Evolutionary conservation across 2,797 vertebrate genomes (phyloP), one percentile per base, ranked within the genome.

Genomic region (Alauda arvensis): DNA sequence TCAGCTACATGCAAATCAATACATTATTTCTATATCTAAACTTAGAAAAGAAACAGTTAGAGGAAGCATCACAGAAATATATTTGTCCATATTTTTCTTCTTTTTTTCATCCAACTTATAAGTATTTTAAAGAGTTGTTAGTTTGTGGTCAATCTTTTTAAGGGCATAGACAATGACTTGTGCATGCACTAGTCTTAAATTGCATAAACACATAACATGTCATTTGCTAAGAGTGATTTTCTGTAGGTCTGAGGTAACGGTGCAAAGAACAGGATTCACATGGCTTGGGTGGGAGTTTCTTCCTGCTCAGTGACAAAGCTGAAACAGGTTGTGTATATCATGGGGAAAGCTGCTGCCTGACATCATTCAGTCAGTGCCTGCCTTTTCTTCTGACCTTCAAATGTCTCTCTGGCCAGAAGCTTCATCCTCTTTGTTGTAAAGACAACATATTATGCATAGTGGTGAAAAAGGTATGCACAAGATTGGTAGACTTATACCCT

Each of bases 1-100:
- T 94, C 28, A 37, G 10, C 60, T 78, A 8, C 70, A 77, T 93
- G 63, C 66, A 87, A 78, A 87, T 77, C 45, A 59, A 37, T 76
- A 60, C n/a, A 33, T 87, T 87, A 29, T 55, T 87, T 78, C 40
- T 74, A 80, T 74, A 18, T 89, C 61, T 81, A 89, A 86, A 85
- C 67, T 26, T 21, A 45, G 29, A 76, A 93, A 61, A 6, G 11
- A 87, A 81, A 82, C 29, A 46, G 6, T 16, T 17, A 51, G 83
- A 86, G n/a, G 46, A 91, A 92, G 52, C 37, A 53, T 75, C 39
- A 61, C 29, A 48, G 43, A 77, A 92, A 62, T 87, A 13, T 17
- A 66, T 69, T 92, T 89, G 20, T 80, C 34, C 8, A 1, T 59
- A 3, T 28, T 63, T 61, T 91, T 92, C 48, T 72, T 31, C 5